Evolutionary conservation across 2,113 vertebrate genomes (phyloP).

Genomic region (Aspiorhynchus laticeps): DNA sequence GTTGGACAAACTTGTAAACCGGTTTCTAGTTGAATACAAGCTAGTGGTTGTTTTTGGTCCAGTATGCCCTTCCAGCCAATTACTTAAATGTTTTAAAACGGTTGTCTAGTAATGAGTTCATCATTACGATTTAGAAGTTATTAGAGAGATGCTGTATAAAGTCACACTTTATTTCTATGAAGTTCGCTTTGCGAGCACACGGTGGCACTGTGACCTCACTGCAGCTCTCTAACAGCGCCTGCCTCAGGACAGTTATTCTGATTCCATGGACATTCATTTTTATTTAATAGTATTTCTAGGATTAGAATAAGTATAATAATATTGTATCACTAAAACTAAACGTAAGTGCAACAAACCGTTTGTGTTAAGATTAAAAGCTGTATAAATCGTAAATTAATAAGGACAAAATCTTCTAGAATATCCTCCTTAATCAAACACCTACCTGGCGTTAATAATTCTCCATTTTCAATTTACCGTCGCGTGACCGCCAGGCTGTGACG

Average conservation of each 20-base stretch:
- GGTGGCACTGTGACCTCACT: background rate
- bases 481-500: conserved; percentile 16
- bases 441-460: background rate
- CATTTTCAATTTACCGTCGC: background rate
- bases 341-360: too few relatives aligned
- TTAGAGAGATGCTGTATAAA: background rate
- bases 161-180: background rate
- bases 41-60: background rate
- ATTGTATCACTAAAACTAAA: background rate
- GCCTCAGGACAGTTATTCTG: background rate
- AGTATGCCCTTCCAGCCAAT: background rate
- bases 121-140: background rate
- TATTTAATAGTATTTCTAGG: background rate
- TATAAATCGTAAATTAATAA: background rate
- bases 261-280: background rate
- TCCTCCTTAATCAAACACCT: background rate
- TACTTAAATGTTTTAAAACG: background rate
- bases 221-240: background rate
- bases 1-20: too few relatives aligned
- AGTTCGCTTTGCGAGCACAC: background rate
- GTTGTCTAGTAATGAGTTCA: background rate
- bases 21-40: too few relatives aligned
- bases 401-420: background rate
- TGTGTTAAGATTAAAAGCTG: background rate
- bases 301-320: background rate